Base-by-base conservation (phyloP, 1,140 invertebrate genomes). In the Drosophila bocqueti region DNA sequence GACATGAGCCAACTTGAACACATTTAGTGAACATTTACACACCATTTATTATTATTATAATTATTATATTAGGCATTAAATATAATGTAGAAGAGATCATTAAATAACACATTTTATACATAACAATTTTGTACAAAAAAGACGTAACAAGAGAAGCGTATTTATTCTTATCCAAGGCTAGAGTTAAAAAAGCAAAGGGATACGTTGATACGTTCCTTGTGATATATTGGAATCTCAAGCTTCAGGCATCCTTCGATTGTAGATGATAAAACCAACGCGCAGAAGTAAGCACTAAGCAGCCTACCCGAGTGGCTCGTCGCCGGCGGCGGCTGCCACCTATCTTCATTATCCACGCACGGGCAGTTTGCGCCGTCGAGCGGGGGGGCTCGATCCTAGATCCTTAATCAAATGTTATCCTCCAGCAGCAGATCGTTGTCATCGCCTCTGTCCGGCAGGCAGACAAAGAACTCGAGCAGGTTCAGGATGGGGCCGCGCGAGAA, bases 391-490 rank as follows among this genome's bases (percentile, higher is more conserved):
- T 92, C 91, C 91, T 92, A 92, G 73, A 68, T 89, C 76, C 91
- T 92, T 79, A 92, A 92, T 95, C 93, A 94, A 93, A 95, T 94
- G 74, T 93, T 94, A 84, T 96, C 96, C 91, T 96, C 96, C 24
- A 95, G 94, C 64, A 96, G 94, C 65, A 96, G 94, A 87, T 97
- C 96, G 81, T 95, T 95, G 62, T 96, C 96, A 76, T 96, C 95
- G 73, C 95, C 95, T 75, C 96, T 95, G 83, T 97, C 96, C 2
- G 96, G 96, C 18, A 96, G 94, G 77, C 96, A 97, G 21, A 97
- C 95, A 91, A 98, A 97, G 92, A 97, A 98, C 94, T 98, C 97
- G 21, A 98, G 94, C 13, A 98, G 94, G 93, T 99, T 99, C 60
- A 97, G 94, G 13, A 97, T 94, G 0, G 97, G 96, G 3, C 98